phyloP scores from a whole-genome alignment of 2,888 invertebrate species.

The Drosophila falleni region DNA sequence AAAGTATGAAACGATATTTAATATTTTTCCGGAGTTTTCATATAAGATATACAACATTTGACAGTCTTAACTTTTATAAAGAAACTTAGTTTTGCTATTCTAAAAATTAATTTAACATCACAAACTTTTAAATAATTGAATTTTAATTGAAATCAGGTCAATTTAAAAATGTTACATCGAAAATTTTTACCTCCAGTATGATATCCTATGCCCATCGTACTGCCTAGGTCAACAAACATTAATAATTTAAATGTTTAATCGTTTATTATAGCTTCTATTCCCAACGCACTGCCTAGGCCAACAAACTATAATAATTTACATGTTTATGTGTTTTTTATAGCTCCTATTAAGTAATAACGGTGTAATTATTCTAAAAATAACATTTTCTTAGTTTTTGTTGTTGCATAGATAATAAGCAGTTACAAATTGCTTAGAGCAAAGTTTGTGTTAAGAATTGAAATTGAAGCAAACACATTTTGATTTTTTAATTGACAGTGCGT shows the following conservation, averaged over 20 bases:
- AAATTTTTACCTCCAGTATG: neutral
- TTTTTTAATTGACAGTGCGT: neutral
- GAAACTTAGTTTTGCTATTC: too few relatives aligned
- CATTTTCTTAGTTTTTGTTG: neutral
- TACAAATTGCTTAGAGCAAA: constrained; percentile 4
- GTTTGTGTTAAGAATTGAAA: neutral
- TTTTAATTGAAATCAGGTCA: neutral
- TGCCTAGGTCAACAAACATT: too few relatives aligned
- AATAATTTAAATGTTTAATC: too few relatives aligned
- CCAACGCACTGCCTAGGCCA: neutral
- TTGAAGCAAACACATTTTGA: neutral
- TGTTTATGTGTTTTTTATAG: constrained; percentile 6
- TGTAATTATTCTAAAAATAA: constrained; percentile 2
- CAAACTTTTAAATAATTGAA: too few relatives aligned
- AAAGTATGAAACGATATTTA: constrained; percentile 1
- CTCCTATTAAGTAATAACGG: constrained; percentile 8
- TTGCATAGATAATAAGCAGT: neutral
- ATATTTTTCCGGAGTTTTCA: too few relatives aligned
- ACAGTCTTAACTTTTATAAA: too few relatives aligned
- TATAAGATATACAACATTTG: too few relatives aligned
- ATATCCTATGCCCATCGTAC: too few relatives aligned
- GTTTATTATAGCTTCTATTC: too few relatives aligned
- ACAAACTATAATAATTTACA: constrained; percentile 1
- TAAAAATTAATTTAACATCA: too few relatives aligned
- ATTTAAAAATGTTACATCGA: neutral